Conservation (phyloP, 37 sponge, comb jelly and placozoan genomes). For the Corticium candelabrum region DNA sequence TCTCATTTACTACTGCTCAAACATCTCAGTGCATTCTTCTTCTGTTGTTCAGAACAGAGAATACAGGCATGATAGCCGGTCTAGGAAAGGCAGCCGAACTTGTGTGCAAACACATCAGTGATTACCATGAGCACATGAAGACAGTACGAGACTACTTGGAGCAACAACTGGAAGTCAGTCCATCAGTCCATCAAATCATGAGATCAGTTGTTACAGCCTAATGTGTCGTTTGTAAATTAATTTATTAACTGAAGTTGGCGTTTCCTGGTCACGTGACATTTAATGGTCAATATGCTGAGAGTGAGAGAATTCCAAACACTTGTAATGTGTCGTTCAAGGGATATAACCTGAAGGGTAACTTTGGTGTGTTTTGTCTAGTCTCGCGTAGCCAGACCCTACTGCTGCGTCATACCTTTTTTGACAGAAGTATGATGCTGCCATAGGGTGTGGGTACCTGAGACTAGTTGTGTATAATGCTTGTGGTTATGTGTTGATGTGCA, state of each 20-base stretch:
- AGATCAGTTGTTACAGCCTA: not conserved
- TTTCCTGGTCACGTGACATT: slow-evolving; percentile 13
- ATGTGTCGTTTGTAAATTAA: not conserved
- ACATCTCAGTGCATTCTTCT: no score
- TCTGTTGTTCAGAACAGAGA: slow-evolving; percentile 70
- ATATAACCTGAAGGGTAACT: slow-evolving; percentile 28
- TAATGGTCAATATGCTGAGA: slow-evolving; percentile 5
- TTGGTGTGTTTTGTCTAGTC: no score
- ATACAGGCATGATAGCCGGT: slow-evolving; percentile 90
- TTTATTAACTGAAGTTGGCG: slow-evolving; percentile 10
- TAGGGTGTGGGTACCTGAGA: no score
- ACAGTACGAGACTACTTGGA: slow-evolving; percentile 51
- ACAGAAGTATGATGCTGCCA: no score
- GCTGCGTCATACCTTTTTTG: no score
- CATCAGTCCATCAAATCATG: not conserved
- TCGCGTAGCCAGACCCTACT: no score
- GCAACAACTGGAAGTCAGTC: slow-evolving; percentile 27
- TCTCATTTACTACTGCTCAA: no score
- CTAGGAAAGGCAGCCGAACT: slow-evolving; percentile 62
- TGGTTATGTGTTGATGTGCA: no score
- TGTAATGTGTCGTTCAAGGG: slow-evolving; percentile 59
- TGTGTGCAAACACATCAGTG: slow-evolving; percentile 31
- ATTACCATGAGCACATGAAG: slow-evolving; percentile 33
- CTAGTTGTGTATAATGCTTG: no score
- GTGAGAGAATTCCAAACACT: slow-evolving; percentile 48